These are phyloP conservation scores for Glossophaga mutica DNA, from an alignment of 2,797 vertebrate genomes.

Conservation along the genomic window DNA sequence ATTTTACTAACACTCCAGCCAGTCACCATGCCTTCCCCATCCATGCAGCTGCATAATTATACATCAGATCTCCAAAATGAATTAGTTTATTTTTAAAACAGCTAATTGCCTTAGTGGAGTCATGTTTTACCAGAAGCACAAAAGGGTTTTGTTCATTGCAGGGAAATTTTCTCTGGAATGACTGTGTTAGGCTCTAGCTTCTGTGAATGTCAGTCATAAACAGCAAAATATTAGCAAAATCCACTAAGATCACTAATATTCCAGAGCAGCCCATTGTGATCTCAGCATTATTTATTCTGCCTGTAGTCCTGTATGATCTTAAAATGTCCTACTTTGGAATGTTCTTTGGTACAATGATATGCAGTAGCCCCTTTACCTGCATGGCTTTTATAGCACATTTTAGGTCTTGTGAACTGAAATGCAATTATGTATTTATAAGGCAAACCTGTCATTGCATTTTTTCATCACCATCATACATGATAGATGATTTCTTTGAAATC, in stretches of 20 bases:
- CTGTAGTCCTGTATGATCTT: background rate
- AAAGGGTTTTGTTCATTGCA: conserved; percentile 68
- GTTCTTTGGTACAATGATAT: background rate
- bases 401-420: background rate
- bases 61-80: conserved; percentile 73
- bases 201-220: conserved; percentile 51
- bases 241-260: background rate
- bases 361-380: background rate
- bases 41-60: conserved; percentile 74
- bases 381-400: background rate
- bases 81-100: conserved; percentile 79
- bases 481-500: background rate
- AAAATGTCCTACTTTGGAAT: background rate
- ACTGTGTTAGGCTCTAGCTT: conserved; percentile 46
- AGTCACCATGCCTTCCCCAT: conserved; percentile 46
- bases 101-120: conserved; percentile 75
- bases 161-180: conserved; percentile 66
- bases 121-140: conserved; percentile 74
- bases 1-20: conserved; percentile 51
- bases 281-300: conserved; percentile 7
- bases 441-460: background rate
- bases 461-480: background rate
- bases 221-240: conserved; percentile 57
- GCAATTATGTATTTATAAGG: background rate
- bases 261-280: background rate